phyloP scores from a whole-genome alignment of 2,797 vertebrate genomes.

The Dromococcyx pavoninus region DNA sequence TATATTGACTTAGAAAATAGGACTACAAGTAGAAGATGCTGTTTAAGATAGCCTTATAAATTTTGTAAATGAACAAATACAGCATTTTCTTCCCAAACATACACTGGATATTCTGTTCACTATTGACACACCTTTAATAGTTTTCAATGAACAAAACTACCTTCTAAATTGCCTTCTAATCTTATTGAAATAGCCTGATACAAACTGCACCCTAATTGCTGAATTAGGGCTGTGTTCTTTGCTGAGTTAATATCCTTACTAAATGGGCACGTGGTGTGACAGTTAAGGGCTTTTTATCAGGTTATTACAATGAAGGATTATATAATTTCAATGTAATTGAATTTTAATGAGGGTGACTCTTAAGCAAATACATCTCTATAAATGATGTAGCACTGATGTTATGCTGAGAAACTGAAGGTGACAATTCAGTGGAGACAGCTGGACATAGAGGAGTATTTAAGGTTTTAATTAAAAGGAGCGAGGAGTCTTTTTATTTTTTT shows the following conservation, averaged over 20 bases:
- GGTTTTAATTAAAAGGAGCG: not conserved
- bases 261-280: conserved; percentile 33
- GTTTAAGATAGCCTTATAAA: not conserved
- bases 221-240: conserved; percentile 56
- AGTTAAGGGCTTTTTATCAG: conserved; percentile 61
- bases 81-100: not conserved
- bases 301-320: conserved; percentile 63
- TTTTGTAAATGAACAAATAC: not conserved
- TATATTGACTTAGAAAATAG: not conserved
- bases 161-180: conserved; percentile 45
- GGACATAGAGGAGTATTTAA: not conserved
- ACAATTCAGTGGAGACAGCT: not conserved
- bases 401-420: conserved; percentile 20
- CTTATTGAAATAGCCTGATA: conserved; percentile 34
- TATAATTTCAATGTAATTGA: conserved; percentile 59
- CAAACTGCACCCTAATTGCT: conserved; percentile 52
- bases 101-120: not conserved
- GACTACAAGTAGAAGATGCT: not conserved
- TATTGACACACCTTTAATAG: not conserved
- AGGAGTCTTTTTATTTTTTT: not conserved
- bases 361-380: conserved; percentile 55
- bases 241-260: conserved; percentile 51
- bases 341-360: conserved; percentile 52
- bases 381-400: conserved; percentile 17
- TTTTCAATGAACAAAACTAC: conserved; percentile 4